Percentiles rank a stretch among this genome's conserved stretches.
Evolutionary conservation across 2,797 vertebrate species (phyloP).

Genomic region (Tiaroga cobitis): DNA sequence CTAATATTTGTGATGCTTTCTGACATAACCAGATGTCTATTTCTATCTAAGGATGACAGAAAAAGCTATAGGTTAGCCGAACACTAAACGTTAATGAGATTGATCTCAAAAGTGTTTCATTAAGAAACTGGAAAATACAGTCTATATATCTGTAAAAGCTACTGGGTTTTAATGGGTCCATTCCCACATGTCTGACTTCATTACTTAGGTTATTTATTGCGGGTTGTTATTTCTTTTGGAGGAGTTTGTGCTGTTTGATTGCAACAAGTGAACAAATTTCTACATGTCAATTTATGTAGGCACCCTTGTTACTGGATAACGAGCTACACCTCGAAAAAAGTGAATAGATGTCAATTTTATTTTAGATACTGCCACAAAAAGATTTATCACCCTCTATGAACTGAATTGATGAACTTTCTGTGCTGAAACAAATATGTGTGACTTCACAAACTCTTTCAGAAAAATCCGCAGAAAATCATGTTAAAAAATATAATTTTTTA

Average conservation of each 20-base stretch:
- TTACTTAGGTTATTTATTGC: not conserved
- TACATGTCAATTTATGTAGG: not conserved
- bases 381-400: not conserved
- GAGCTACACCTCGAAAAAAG: not conserved
- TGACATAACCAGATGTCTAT: conserved; percentile 20
- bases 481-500: not conserved
- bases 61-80: not conserved
- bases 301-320: not conserved
- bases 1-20: not conserved
- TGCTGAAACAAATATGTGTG: not conserved
- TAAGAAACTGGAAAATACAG: not conserved
- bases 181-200: not conserved
- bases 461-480: not conserved
- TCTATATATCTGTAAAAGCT: not conserved
- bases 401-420: not conserved
- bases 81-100: conserved; percentile 9
- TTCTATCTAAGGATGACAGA: not conserved
- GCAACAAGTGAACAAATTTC: not conserved
- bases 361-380: not conserved
- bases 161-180: not conserved
- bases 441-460: not conserved
- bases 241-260: not conserved
- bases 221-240: conserved; percentile 15
- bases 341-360: not conserved
- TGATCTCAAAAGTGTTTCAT: conserved; percentile 8